phyloP scores from a whole-genome alignment of 2,888 invertebrate species.

The Melanostoma mellinum region DNA sequence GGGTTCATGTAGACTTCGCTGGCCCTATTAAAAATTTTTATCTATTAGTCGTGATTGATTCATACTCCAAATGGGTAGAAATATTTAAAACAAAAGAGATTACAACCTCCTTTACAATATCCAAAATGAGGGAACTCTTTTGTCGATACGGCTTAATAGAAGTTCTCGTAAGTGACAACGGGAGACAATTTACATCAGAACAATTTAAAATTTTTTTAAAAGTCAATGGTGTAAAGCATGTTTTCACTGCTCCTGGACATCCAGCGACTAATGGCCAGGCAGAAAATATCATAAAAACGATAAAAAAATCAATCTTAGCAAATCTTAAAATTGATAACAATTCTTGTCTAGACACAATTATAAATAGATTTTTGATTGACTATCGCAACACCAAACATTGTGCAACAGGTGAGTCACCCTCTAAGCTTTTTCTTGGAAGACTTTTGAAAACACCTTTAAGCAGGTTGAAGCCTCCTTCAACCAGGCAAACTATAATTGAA shows the following conservation, averaged over 20 bases:
- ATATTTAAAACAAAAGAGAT: slow-evolving; percentile 69
- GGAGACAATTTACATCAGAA: slow-evolving; percentile 57
- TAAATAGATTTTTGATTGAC: slow-evolving; percentile 56
- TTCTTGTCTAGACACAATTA: slow-evolving; percentile 37
- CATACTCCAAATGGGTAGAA: slow-evolving; percentile 69
- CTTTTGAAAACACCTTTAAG: slow-evolving; percentile 52
- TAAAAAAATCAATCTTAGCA: slow-evolving; percentile 69
- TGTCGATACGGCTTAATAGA: slow-evolving; percentile 55
- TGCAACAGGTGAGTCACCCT: slow-evolving; percentile 60
- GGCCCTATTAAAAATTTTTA: slow-evolving; percentile 59
- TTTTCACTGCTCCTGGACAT: slow-evolving; percentile 69
- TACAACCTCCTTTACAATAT: slow-evolving; percentile 51
- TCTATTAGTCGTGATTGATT: slow-evolving; percentile 62
- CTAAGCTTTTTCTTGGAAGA: slow-evolving; percentile 58
- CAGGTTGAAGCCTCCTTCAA: slow-evolving; percentile 48
- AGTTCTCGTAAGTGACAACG: slow-evolving; percentile 61
- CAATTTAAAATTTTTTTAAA: slow-evolving; percentile 28
- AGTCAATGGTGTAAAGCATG: slow-evolving; percentile 25
- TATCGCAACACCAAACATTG: slow-evolving; percentile 61
- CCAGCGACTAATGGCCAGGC: slow-evolving; percentile 74
- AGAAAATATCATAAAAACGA: slow-evolving; percentile 74
- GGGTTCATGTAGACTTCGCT: slow-evolving; percentile 67
- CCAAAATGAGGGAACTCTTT: slow-evolving; percentile 59
- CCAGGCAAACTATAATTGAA: slow-evolving; percentile 38
- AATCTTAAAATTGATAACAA: slow-evolving; percentile 38